Evolutionary conservation across 2,888 invertebrate genomes (phyloP), one percentile per base, ranked within the genome.

Genomic region (Neria commutata): DNA sequence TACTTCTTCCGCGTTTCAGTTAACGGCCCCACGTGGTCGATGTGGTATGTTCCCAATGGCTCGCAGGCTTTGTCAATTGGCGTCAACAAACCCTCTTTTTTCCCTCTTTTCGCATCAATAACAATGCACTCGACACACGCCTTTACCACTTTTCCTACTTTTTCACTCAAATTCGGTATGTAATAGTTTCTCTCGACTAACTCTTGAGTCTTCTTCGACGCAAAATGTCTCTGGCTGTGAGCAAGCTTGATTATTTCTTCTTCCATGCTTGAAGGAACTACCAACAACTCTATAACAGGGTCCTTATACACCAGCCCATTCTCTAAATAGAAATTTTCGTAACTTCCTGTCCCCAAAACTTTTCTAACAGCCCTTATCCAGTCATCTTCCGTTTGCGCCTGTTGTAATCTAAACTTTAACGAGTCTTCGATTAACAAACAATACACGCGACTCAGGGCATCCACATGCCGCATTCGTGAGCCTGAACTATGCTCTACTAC

Each of bases 11-110:
- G 66, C 0, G 74, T 77, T 2, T 57, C 60, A 0, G 64, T 58
- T 50, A 75, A 26, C 1, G 76, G 76, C 3, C 77, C 77, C 1
- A 80, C 23, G 34, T 79, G 78, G 47, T 78, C 78, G 10, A 72
- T 48, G 46, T 78, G 75, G 10, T 65, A 70, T 0, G 74, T 76
- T 4, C 67, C 52, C 6, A 77, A 47, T 8, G 77, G 77, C 0
- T 40, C 29, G 0, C 61, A 66, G 8, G 61, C 74, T 45, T 79
- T 78, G 10, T 69, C 65, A 3, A 80, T 70, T 0, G 69, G 62
- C 46, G 75, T 48, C 24, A 77, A 58, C 6, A 64, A 69, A 16
- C 76, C 75, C n/a, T n/a, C n/a, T 64, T 77, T 64, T 76, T 74
- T 76, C 0, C 78, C 77, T 1, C 40, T 54, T 51, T 78, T 29